Base-by-base conservation (phyloP, 2,113 vertebrate species). In the Pteruthius melanotis region DNA sequence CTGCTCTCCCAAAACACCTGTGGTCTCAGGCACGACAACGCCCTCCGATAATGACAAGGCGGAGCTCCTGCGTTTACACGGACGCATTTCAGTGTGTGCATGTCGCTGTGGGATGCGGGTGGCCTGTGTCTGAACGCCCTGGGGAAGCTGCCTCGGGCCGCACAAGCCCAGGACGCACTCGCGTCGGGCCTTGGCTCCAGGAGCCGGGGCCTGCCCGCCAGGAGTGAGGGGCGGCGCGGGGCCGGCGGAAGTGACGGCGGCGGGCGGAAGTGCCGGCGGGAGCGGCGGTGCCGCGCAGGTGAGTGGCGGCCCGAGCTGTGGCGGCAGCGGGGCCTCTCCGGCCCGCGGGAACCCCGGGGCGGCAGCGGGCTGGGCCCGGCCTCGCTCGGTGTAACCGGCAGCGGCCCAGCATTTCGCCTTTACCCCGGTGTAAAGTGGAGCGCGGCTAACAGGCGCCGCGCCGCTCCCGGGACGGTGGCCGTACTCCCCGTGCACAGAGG, bases 81-180 rank as follows among this genome's bases (percentile, higher is more conserved):
- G 11, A 7, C 0, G 18, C 2, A 6, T 28, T n/a, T 63, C 10
- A 13, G 1, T 6, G 31, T 2, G 27, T 4, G n/a, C 59, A 45
- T 11, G 13, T 13, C 3, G 5, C 20, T 24, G 2, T 1, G 3
- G 15, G 42, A 2, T 11, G 16, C 18, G 1, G 47, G 14, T 9
- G 33, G 11, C 18, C 27, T 5, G 1, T 18, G 16, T 18, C 30
- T 5, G 37, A 18, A 6, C 3, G 1, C 22, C 27, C 3, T 8
- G 23, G 6, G 27, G 5, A 33, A 33, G 9, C 22, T 2, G 9
- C 49, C 50, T 33, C 1, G 28, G 56, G 4, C 27, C 7, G 52
- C 28, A 11, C 11, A 9, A 10, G 8, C 39, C 27, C 23, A 15
- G 16, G 16, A 21, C 33, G 33, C 45, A 9, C 7, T 21, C 50